Conservation (phyloP, 1,140 invertebrate species). For the Linepithema humile region DNA sequence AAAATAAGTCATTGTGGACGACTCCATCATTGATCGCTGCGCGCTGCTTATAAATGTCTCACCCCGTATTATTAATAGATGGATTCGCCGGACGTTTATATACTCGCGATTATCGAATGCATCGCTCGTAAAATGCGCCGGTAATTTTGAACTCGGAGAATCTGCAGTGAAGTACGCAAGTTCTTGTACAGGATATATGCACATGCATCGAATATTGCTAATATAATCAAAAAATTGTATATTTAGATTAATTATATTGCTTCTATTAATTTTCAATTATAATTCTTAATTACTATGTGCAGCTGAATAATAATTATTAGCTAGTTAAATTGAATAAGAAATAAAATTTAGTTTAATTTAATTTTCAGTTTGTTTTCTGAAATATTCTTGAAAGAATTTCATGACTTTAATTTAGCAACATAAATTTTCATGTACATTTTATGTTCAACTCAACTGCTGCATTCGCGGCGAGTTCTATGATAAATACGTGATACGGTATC, state of each 20-base stretch:
- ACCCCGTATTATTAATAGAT: constrained; percentile 46
- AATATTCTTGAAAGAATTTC: neutral
- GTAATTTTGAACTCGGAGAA: neutral
- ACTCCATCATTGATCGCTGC: constrained; percentile 49
- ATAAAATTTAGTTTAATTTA: too few relatives aligned
- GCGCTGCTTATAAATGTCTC: constrained; percentile 44
- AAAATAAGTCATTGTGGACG: constrained; percentile 54
- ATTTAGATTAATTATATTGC: neutral
- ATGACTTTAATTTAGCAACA: neutral
- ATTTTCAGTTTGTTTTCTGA: neutral
- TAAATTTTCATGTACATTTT: neutral
- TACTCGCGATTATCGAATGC: constrained; percentile 37
- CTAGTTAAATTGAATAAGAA: too few relatives aligned
- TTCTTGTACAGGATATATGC: neutral
- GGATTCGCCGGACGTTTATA: constrained; percentile 27
- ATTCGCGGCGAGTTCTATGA: neutral
- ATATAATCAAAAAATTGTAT: neutral
- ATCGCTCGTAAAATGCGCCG: neutral
- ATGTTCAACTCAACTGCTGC: neutral
- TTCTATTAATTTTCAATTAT: too few relatives aligned
- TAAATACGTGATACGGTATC: constrained; percentile 7
- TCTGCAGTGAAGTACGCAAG: neutral
- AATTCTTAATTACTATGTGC: too few relatives aligned
- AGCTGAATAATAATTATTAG: too few relatives aligned
- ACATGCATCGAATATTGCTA: neutral